Conservation (phyloP, 2,113 vertebrate species). For the Daphoenositta chrysoptera region DNA sequence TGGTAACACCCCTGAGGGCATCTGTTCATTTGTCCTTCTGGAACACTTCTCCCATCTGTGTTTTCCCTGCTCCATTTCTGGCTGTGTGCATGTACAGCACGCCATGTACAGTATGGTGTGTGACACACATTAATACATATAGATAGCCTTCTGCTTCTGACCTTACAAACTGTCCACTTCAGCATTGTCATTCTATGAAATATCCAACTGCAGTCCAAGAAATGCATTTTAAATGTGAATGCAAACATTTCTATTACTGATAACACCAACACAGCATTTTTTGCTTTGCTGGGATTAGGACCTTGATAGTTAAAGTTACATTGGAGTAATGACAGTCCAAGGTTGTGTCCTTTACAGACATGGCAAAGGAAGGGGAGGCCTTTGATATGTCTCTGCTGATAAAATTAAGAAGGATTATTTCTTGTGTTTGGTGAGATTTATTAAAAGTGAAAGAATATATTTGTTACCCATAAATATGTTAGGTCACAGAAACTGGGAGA, state of each 20-base stretch:
- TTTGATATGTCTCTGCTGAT: conserved; percentile 9
- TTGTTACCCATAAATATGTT: neutral
- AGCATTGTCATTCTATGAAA: conserved; percentile 58
- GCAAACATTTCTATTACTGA: conserved; percentile 67
- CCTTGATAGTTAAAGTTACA: conserved; percentile 47
- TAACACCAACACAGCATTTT: conserved; percentile 63
- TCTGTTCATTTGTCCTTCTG: neutral
- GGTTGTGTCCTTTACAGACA: neutral
- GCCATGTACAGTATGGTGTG: neutral
- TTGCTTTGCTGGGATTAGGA: conserved; percentile 47
- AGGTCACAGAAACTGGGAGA: neutral
- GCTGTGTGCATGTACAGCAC: neutral
- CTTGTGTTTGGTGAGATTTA: neutral
- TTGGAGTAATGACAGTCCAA: conserved; percentile 57
- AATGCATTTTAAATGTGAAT: conserved; percentile 67
- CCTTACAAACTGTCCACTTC: conserved; percentile 67
- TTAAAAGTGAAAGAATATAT: neutral
- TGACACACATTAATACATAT: conserved; percentile 39
- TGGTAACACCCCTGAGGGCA: neutral
- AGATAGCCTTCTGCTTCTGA: conserved; percentile 54
- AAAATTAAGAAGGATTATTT: conserved; percentile 12
- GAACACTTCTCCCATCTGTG: neutral
- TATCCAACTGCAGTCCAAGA: conserved; percentile 48
- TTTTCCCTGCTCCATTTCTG: neutral
- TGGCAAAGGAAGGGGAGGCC: neutral